A percentile compares a stretch with the other conserved stretches of the same genome.
phyloP scores from a whole-genome alignment of 2,797 vertebrate genomes.

The Apogon talboti region DNA sequence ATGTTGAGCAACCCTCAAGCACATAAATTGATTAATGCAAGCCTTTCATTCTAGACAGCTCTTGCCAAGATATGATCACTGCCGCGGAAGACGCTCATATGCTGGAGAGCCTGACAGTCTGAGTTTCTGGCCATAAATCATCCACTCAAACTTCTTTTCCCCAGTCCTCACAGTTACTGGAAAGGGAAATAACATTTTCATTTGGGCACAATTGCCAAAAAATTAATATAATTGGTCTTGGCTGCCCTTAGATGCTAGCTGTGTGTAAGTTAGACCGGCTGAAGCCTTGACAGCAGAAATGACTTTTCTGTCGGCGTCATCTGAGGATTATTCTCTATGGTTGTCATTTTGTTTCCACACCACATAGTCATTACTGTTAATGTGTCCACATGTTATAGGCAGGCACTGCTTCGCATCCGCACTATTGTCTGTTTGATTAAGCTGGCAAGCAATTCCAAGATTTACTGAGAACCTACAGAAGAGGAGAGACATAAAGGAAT shows the following conservation, averaged over 20 bases:
- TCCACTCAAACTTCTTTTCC: slow-evolving; percentile 29
- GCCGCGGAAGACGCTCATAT: slow-evolving; percentile 70
- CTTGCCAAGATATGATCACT: slow-evolving; percentile 77
- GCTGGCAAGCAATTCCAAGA: slow-evolving; percentile 12
- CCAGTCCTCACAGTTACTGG: slow-evolving; percentile 16
- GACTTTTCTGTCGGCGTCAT: slow-evolving; percentile 21
- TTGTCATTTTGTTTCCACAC: slow-evolving; percentile 17
- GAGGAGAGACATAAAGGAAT: slow-evolving; percentile 34
- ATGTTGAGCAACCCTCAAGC: slow-evolving; percentile 73
- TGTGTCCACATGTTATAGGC: slow-evolving; percentile 12
- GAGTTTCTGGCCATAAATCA: slow-evolving; percentile 70
- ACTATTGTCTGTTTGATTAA: slow-evolving; percentile 23
- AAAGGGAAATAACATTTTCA: slow-evolving; percentile 34
- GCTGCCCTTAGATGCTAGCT: neutral
- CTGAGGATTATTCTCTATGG: slow-evolving; percentile 30
- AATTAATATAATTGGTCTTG: slow-evolving; percentile 12
- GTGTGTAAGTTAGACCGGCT: neutral
- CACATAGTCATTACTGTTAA: slow-evolving; percentile 23
- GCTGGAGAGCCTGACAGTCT: slow-evolving; percentile 64
- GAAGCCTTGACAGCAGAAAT: slow-evolving; percentile 12
- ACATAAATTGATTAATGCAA: slow-evolving; percentile 81
- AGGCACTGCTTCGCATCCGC: slow-evolving; percentile 8
- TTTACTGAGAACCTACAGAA: slow-evolving; percentile 27
- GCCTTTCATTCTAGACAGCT: slow-evolving; percentile 77
- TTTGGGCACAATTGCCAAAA: slow-evolving; percentile 4